A percentile compares a stretch with the other conserved stretches of the same genome.
Evolutionary conservation across 2,113 vertebrate genomes (phyloP).

Genomic region (Progne subis): DNA sequence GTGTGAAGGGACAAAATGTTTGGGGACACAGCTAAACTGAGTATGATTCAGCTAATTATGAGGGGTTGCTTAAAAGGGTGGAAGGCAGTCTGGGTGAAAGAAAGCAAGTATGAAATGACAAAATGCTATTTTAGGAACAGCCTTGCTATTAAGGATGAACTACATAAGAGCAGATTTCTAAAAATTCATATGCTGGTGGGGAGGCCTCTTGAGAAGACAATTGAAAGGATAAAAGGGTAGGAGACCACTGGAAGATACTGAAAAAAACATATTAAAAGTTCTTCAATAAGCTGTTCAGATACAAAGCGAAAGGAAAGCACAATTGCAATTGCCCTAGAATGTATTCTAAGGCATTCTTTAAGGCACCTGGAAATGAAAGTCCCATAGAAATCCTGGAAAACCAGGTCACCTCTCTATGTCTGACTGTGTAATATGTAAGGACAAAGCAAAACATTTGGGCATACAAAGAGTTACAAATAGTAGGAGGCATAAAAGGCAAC

Average conservation of each 20-base stretch:
- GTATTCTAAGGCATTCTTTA: background rate
- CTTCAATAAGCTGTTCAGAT: background rate
- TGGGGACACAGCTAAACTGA: background rate
- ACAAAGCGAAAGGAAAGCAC: background rate
- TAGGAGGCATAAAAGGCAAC: background rate
- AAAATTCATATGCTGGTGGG: background rate
- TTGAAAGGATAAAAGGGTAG: background rate
- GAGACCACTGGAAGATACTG: background rate
- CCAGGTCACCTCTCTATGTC: background rate
- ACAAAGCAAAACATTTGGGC: background rate
- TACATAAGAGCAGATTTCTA: background rate
- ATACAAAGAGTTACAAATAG: background rate
- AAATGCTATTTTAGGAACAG: background rate
- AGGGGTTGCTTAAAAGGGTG: background rate
- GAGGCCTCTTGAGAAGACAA: slow-evolving; percentile 2
- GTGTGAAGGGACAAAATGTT: background rate
- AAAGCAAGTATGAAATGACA: background rate
- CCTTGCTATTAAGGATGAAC: background rate
- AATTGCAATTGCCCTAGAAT: background rate
- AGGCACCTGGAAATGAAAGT: slow-evolving; percentile 8
- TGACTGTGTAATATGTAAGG: background rate
- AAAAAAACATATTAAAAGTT: background rate
- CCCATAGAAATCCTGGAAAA: background rate
- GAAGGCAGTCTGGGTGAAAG: background rate
- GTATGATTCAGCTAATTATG: background rate